Evolutionary conservation across 1,140 invertebrate species (phyloP), one percentile per base, ranked within the genome.

Genomic region (Eurosta solidaginis): DNA sequence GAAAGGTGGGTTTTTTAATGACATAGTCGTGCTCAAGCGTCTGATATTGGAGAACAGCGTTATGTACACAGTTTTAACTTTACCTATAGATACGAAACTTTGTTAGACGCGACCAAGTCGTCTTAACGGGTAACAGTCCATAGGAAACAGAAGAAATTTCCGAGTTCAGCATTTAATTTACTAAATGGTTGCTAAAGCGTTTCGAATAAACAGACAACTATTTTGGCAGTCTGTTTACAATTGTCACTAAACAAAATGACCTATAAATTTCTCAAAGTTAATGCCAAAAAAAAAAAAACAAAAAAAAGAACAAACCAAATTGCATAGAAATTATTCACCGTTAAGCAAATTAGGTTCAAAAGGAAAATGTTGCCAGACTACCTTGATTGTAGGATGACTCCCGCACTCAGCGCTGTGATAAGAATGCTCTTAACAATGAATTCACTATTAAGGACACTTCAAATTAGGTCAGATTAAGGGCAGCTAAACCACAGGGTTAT

Each of bases 181-280:
- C 59, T 68, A 68, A 68, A 40, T 68, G 27, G 5, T n/a, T 22
- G 17, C 36, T 22, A 40, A 36, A 17, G 3, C 9, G 33, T 33
- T 7, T 40, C 14, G 12, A 20, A 17, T 9, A 7, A 33, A 29
- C 1, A 9, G 25, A 36, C 10, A 33, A 10, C 2, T 47, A 68
- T 27, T 40, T 10, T n/a, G 33, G 1, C 36, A 40, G 59, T 2
- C 12, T 6, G n/a, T 5, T 20, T 68, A 68, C n/a, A 12, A 40
- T 20, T 68, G 59, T 2, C 59, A 68, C n/a, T 59, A 40, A 20
- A 6, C 59, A 14, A 40, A 68, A 42, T 68, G 59, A 17, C 6
- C 59, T 20, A 68, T 68, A 68, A 68, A 68, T 68, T 33, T 33
- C 33, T n/a, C 59, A 36, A 42, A 40, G 29, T 40, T 68, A 68